Evolutionary conservation across 2,797 vertebrate genomes (phyloP).

Genomic region (Phoxinus dragarum): DNA sequence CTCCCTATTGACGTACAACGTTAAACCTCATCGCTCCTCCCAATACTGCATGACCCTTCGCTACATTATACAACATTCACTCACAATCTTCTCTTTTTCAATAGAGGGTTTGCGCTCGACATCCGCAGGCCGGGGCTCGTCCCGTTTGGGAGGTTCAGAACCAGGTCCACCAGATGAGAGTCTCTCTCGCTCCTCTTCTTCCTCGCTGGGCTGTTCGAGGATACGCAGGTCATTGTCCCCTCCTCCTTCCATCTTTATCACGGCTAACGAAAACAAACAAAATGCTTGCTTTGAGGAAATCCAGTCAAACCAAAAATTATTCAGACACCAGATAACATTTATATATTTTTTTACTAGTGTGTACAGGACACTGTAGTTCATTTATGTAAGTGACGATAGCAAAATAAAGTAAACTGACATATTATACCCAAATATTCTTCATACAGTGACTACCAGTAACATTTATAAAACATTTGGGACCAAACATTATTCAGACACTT

Average conservation of each 20-base stretch:
- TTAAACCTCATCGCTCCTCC: background rate
- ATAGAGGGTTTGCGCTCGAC: slow-evolving; percentile 75
- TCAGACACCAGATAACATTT: too few relatives aligned
- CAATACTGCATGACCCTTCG: background rate
- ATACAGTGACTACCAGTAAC: too few relatives aligned
- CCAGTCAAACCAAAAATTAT: too few relatives aligned
- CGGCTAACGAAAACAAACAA: slow-evolving; percentile 72
- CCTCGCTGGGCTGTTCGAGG: slow-evolving; percentile 85
- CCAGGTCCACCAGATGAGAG: slow-evolving; percentile 47
- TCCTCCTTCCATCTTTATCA: slow-evolving; percentile 96
- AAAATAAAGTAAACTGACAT: too few relatives aligned
- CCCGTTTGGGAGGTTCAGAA: slow-evolving; percentile 80
- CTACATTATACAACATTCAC: background rate
- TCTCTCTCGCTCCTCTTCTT: slow-evolving; percentile 83
- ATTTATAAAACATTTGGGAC: too few relatives aligned
- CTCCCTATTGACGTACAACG: slow-evolving; percentile 68
- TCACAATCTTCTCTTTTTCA: slow-evolving; percentile 83
- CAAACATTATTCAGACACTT: too few relatives aligned
- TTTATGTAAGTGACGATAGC: too few relatives aligned
- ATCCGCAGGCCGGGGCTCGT: slow-evolving; percentile 75
- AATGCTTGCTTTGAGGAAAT: background rate
- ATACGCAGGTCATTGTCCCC: slow-evolving; percentile 89
- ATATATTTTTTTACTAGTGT: too few relatives aligned
- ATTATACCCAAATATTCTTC: too few relatives aligned
- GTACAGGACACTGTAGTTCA: too few relatives aligned